phyloP scores from a whole-genome alignment of 2,888 invertebrate species.

The Phalangium opilio region DNA sequence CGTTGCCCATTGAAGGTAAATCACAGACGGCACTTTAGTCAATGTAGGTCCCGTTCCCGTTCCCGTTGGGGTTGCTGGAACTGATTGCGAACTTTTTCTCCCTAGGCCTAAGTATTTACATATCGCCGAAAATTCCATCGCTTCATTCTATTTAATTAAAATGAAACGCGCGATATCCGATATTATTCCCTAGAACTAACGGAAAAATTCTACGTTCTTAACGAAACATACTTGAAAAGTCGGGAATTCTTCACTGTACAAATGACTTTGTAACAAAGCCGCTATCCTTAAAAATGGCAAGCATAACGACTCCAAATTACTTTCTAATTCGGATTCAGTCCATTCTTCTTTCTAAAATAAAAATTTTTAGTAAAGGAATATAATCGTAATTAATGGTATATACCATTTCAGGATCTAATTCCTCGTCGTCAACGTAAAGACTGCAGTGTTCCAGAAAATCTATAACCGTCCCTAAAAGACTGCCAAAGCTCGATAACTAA shows the following conservation, averaged over 20 bases:
- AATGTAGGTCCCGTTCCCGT: not conserved
- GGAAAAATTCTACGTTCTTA: too few relatives aligned
- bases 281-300: conserved; percentile 46
- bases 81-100: not conserved
- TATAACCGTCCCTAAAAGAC: conserved; percentile 31
- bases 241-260: conserved; percentile 43
- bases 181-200: not conserved
- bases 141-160: conserved; percentile 7
- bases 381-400: conserved; percentile 14
- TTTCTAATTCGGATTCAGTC: conserved; percentile 27
- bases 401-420: conserved; percentile 26
- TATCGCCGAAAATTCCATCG: conserved; percentile 25
- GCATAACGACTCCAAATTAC: conserved; percentile 56
- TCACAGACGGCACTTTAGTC: conserved; percentile 4
- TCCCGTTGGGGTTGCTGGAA: not conserved
- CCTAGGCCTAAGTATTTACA: conserved; percentile 23
- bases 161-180: not conserved
- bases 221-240: conserved; percentile 8
- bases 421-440: conserved; percentile 45
- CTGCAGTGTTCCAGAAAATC: conserved; percentile 40
- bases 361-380: not conserved
- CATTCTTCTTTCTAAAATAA: conserved; percentile 8
- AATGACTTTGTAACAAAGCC: conserved; percentile 62
- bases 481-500: conserved; percentile 20
- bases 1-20: conserved; percentile 21